Conservation (phyloP, 2,888 invertebrate species). For the Seira ritae region DNA sequence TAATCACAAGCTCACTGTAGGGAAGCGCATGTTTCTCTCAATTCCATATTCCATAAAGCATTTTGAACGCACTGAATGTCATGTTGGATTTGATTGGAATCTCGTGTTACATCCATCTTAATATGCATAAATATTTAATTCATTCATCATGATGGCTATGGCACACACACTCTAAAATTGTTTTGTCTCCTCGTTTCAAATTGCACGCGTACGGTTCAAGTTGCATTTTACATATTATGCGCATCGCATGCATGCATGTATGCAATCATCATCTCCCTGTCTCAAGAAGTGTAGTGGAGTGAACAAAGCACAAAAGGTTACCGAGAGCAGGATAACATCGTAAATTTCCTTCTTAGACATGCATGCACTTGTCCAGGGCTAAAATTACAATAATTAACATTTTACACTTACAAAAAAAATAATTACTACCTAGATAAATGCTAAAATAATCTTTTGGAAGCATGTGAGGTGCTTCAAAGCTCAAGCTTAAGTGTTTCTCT, state of each 20-base stretch:
- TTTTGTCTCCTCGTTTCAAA: background rate
- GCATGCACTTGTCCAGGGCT: slow-evolving; percentile 59
- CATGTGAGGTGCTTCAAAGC: too few relatives aligned
- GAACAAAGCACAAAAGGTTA: background rate
- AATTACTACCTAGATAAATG: slow-evolving; percentile 40
- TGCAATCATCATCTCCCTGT: background rate
- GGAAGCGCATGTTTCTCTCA: background rate
- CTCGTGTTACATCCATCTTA: too few relatives aligned
- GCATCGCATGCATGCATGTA: background rate
- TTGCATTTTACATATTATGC: background rate
- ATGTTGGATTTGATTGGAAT: too few relatives aligned
- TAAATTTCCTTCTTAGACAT: slow-evolving; percentile 38
- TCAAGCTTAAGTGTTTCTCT: too few relatives aligned
- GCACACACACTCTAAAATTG: too few relatives aligned
- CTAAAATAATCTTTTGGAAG: too few relatives aligned
- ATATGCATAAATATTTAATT: too few relatives aligned
- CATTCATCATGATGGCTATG: too few relatives aligned
- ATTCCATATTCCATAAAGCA: background rate
- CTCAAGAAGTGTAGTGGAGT: background rate
- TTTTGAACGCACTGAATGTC: too few relatives aligned
- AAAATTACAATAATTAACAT: slow-evolving; percentile 61
- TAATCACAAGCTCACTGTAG: too few relatives aligned
- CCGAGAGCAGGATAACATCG: background rate
- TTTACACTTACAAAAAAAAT: slow-evolving; percentile 41
- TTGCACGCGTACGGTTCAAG: background rate